phyloP scores from a whole-genome alignment of 2,888 invertebrate genomes.

The Agonum fuliginosum region DNA sequence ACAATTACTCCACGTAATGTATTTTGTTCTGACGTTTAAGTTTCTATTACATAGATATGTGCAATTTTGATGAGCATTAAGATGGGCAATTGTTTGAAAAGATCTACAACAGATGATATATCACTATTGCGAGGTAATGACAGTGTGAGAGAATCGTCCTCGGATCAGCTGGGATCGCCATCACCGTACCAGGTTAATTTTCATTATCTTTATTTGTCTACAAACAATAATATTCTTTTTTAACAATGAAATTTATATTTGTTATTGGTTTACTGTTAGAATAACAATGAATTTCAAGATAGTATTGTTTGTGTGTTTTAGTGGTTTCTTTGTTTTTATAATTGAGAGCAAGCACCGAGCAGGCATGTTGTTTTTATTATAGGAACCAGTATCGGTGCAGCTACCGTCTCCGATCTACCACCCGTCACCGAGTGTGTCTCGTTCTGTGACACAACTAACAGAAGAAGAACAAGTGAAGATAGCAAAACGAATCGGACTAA shows the following conservation, averaged over 20 bases:
- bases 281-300: too few species aligned
- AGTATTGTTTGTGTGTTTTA: too few species aligned
- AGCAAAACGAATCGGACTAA: constrained; percentile 89
- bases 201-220: constrained; percentile 15
- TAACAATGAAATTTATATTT: background rate
- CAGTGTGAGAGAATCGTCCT: constrained; percentile 75
- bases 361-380: constrained; percentile 62
- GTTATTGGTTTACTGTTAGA: too few species aligned
- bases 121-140: constrained; percentile 78
- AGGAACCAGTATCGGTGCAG: constrained; percentile 72
- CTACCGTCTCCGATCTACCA: constrained; percentile 80
- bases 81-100: constrained; percentile 85
- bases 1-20: constrained; percentile 44
- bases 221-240: constrained; percentile 1
- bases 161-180: constrained; percentile 77
- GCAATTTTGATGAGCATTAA: constrained; percentile 62
- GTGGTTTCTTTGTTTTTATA: too few species aligned
- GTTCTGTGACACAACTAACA: constrained; percentile 79
- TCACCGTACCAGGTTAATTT: constrained; percentile 75
- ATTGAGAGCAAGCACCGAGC: too few species aligned
- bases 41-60: constrained; percentile 46
- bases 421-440: constrained; percentile 79
- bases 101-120: constrained; percentile 79
- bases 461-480: constrained; percentile 91
- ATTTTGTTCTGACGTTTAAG: constrained; percentile 16